phyloP scores from a whole-genome alignment of 2,797 vertebrate genomes.

The Hemitrygon akajei region DNA sequence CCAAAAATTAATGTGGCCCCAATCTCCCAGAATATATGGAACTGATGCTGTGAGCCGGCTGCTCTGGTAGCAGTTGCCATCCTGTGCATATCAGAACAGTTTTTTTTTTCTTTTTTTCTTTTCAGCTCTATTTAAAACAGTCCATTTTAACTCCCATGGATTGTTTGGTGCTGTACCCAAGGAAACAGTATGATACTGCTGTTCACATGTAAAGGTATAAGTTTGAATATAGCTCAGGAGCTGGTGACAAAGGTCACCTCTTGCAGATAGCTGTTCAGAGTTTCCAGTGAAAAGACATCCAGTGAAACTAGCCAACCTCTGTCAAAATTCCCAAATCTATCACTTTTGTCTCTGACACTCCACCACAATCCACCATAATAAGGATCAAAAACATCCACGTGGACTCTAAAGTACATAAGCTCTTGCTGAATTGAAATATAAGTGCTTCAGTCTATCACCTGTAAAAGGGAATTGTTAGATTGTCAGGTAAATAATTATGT shows the following conservation, averaged over 20 bases:
- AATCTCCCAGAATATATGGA: constrained; percentile 67
- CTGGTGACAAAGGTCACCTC: constrained; percentile 34
- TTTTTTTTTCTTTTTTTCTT: constrained; percentile 34
- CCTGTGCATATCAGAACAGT: constrained; percentile 40
- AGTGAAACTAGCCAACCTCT: constrained; percentile 23
- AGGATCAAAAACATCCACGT: constrained; percentile 26
- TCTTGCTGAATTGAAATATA: constrained; percentile 9
- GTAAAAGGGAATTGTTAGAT: constrained; percentile 15
- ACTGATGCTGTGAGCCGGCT: constrained; percentile 64
- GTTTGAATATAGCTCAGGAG: constrained; percentile 19
- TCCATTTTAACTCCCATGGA: not conserved
- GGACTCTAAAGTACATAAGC: not conserved
- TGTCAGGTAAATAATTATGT: constrained; percentile 31
- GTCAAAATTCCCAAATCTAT: constrained; percentile 18
- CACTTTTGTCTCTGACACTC: constrained; percentile 27
- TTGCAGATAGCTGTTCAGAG: constrained; percentile 15
- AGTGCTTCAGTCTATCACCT: constrained; percentile 20
- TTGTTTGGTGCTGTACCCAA: not conserved
- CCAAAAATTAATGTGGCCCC: constrained; percentile 69
- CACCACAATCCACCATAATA: constrained; percentile 1
- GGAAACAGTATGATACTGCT: not conserved
- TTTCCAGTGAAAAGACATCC: not conserved
- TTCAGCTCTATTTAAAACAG: constrained; percentile 25
- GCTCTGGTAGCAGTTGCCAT: constrained; percentile 68
- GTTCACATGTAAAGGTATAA: not conserved